Evolutionary conservation across 2,888 invertebrate species (phyloP).

Genomic region (Ceramica pisi): DNA sequence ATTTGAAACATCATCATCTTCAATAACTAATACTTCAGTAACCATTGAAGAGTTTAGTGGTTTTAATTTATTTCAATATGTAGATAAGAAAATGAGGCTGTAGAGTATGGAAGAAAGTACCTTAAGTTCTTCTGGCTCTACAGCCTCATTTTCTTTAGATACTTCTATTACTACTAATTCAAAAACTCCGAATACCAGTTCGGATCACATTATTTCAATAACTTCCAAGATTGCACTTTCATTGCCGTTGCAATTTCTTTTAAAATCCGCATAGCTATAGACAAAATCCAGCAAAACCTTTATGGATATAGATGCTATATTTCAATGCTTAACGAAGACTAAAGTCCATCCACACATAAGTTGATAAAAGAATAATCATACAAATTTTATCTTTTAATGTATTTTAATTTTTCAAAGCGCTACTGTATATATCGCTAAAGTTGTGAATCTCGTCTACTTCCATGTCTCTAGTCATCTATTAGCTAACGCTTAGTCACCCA

Average conservation of each 20-base stretch:
- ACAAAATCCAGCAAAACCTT: no score
- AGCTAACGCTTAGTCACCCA: constrained; percentile 46
- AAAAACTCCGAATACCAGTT: background rate
- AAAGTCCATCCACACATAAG: background rate
- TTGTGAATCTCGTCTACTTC: background rate
- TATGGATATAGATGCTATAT: background rate
- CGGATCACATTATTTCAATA: background rate
- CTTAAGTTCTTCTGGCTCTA: background rate
- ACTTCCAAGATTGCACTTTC: background rate
- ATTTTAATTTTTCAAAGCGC: constrained; percentile 9
- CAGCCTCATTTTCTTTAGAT: background rate
- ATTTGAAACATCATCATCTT: constrained; percentile 1
- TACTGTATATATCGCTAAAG: background rate
- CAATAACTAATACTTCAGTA: background rate
- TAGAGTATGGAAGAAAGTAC: no score
- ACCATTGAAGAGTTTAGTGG: no score
- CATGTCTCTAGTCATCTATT: constrained; percentile 20
- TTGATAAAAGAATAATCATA: background rate
- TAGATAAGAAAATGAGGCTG: no score
- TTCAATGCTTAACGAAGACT: background rate
- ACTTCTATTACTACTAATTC: no score
- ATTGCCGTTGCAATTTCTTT: background rate
- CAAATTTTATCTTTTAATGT: constrained; percentile 12
- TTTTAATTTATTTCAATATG: no score
- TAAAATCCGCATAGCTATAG: background rate